A percentile compares a stretch with the other conserved stretches of the same genome.
Evolutionary conservation across 2,888 invertebrate genomes (phyloP).

Genomic region (Drosophila mettleri): DNA sequence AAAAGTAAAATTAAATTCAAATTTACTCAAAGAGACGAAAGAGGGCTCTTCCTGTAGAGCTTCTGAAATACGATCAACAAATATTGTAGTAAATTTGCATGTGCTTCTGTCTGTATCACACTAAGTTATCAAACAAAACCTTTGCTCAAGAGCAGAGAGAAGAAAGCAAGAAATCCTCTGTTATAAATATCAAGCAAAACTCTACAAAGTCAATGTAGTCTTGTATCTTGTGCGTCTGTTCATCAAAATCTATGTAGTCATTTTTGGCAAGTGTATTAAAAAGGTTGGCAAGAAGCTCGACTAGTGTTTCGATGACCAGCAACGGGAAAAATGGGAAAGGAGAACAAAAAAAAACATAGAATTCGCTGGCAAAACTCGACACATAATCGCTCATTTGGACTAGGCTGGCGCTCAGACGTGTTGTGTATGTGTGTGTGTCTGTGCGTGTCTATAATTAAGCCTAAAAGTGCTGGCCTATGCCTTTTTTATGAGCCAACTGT

Average conservation of each 20-base stretch:
- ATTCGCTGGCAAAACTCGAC: conserved; percentile 44
- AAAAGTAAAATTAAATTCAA: no score
- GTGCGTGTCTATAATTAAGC: conserved; percentile 77
- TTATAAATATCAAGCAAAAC: no score
- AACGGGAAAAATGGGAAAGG: conserved; percentile 18
- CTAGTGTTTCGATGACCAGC: conserved; percentile 61
- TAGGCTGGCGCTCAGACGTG: conserved; percentile 16
- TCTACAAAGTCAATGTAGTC: neutral
- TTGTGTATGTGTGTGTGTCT: conserved; percentile 36
- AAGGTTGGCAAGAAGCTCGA: conserved; percentile 30
- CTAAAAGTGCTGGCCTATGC: conserved; percentile 74
- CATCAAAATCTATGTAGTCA: neutral
- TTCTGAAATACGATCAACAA: no score
- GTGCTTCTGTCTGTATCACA: no score
- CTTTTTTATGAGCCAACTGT: conserved; percentile 60
- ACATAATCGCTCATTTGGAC: conserved; percentile 63
- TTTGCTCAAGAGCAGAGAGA: no score
- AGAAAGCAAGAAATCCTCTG: no score
- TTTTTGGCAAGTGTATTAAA: neutral
- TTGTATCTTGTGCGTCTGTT: neutral
- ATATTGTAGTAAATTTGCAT: no score
- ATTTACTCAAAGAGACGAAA: no score
- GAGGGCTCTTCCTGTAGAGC: no score
- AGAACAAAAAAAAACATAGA: conserved; percentile 1
- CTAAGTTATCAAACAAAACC: no score